Percentiles rank a stretch among this genome's conserved stretches.
phyloP scores from a whole-genome alignment of 2,888 invertebrate species.

The Barypeithes pellucidus region DNA sequence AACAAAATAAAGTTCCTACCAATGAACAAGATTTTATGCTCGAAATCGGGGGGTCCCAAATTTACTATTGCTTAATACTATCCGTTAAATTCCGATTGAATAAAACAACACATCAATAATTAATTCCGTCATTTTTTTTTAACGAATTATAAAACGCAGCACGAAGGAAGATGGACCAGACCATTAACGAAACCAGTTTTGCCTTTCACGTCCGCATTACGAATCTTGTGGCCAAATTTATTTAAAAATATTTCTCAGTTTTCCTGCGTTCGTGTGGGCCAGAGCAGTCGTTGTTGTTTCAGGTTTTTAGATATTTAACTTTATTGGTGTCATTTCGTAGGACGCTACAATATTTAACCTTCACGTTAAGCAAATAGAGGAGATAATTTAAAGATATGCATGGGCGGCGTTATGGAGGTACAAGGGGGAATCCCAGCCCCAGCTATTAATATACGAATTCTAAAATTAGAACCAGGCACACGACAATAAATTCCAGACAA shows the following conservation, averaged over 20 bases:
- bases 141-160: background rate
- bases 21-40: too few relatives aligned
- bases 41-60: too few relatives aligned
- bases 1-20: too few relatives aligned
- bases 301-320: background rate
- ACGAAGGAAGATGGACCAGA: background rate
- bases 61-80: background rate
- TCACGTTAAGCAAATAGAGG: constrained; percentile 14
- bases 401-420: background rate
- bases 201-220: constrained; percentile 28
- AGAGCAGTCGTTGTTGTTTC: constrained; percentile 10
- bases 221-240: constrained; percentile 29
- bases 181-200: constrained; percentile 37
- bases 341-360: constrained; percentile 31
- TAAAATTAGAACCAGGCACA: too few relatives aligned
- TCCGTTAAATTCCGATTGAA: background rate
- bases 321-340: constrained; percentile 34
- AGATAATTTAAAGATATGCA: constrained; percentile 27
- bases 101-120: background rate
- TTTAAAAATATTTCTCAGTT: constrained; percentile 23
- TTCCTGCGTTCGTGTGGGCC: constrained; percentile 10
- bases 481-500: too few relatives aligned
- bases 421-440: too few relatives aligned
- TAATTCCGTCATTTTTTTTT: background rate
- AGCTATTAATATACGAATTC: too few relatives aligned